Percentiles rank a stretch among this genome's conserved stretches.
Evolutionary conservation across 2,113 vertebrate genomes (phyloP).

Genomic region (Thunnus thynnus): DNA sequence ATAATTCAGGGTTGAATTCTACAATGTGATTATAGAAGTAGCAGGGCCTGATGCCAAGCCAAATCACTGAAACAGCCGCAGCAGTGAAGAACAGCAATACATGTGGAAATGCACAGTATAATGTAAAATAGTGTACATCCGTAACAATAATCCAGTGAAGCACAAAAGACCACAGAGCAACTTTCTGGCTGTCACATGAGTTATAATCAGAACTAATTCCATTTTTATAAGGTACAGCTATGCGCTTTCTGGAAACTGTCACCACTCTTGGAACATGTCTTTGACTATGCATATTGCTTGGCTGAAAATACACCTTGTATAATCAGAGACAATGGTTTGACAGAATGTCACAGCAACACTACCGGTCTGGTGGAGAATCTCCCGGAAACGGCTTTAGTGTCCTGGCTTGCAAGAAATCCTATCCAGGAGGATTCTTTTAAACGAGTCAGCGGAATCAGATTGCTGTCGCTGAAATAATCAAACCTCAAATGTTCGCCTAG

Average conservation of each 20-base stretch:
- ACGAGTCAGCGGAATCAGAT: constrained; percentile 66
- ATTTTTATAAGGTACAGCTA: constrained; percentile 18
- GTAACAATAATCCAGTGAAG: constrained; percentile 14
- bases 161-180: constrained; percentile 7
- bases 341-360: constrained; percentile 68
- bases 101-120: neutral
- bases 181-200: neutral
- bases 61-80: constrained; percentile 1
- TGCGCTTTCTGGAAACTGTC: constrained; percentile 56
- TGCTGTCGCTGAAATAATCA: constrained; percentile 68
- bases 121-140: neutral
- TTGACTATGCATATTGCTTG: constrained; percentile 30
- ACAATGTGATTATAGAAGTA: neutral
- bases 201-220: constrained; percentile 25
- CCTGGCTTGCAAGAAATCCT: constrained; percentile 58
- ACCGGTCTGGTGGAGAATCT: constrained; percentile 48
- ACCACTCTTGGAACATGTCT: constrained; percentile 30
- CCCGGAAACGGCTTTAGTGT: constrained; percentile 61
- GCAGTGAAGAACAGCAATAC: neutral
- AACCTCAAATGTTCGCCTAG: constrained; percentile 58
- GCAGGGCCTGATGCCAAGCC: neutral
- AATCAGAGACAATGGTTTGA: constrained; percentile 64
- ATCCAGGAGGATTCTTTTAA: constrained; percentile 57
- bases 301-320: constrained; percentile 39
- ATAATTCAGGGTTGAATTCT: neutral